Evolutionary conservation across 2,888 invertebrate species (phyloP).

Genomic region (Pristionchus arcanus): DNA sequence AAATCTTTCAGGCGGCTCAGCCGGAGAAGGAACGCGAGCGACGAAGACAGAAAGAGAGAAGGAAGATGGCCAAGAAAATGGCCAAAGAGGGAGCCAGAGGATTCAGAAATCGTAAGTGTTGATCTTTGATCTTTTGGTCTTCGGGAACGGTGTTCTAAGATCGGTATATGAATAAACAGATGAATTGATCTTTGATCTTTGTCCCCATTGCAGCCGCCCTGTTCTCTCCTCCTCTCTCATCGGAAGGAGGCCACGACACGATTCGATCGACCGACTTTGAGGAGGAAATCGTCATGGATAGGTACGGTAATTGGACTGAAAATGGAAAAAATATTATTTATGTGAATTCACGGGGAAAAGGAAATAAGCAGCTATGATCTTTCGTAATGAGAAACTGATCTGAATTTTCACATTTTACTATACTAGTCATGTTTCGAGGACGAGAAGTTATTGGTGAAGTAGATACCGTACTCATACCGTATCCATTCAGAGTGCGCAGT

Average conservation of each 20-base stretch:
- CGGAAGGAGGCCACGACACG: constrained; percentile 9
- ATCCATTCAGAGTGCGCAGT: constrained; percentile 5
- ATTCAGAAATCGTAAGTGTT: constrained; percentile 11
- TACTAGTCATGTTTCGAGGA: no score
- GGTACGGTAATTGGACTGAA: background rate
- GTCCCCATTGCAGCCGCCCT: background rate
- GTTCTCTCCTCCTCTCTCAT: constrained; percentile 32
- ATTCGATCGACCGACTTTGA: constrained; percentile 18
- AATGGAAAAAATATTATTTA: no score
- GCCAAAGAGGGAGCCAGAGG: constrained; percentile 6
- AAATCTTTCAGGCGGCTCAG: constrained; percentile 18
- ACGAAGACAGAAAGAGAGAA: constrained; percentile 25
- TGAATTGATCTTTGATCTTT: constrained; percentile 1
- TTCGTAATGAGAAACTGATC: no score
- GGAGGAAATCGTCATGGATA: constrained; percentile 30
- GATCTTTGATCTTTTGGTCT: background rate
- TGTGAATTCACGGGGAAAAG: no score
- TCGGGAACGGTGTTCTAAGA: no score
- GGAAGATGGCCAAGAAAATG: constrained; percentile 37
- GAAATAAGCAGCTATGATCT: no score
- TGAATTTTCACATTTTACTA: no score
- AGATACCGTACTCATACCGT: background rate
- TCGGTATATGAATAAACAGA: no score
- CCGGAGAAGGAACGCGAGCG: constrained; percentile 50
- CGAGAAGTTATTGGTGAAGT: no score